Percentiles rank a stretch among this genome's conserved stretches.
These are phyloP conservation scores for Urophycis tenuis DNA, from an alignment of 2,797 vertebrate species.

Conservation along the genomic window DNA sequence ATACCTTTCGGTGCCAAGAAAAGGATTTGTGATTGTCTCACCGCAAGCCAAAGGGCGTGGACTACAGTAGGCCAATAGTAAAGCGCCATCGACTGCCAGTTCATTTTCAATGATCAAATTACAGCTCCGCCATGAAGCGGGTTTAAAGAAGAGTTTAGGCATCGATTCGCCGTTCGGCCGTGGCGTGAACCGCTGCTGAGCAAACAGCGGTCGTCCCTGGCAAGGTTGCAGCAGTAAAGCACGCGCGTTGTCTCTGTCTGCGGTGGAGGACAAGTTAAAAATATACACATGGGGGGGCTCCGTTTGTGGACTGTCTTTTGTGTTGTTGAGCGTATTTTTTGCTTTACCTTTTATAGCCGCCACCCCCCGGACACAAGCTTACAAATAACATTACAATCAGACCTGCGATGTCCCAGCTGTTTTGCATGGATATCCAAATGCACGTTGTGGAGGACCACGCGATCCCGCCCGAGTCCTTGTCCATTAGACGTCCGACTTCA, in stretches of 20 bases:
- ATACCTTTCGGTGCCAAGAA: not conserved
- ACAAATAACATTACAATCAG: not conserved
- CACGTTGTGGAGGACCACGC: not conserved
- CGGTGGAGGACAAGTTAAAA: not conserved
- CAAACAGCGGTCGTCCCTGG: not conserved
- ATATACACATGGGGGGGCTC: not conserved
- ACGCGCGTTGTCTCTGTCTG: not conserved
- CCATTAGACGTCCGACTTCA: not conserved
- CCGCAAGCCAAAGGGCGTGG: not conserved
- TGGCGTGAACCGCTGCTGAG: not conserved
- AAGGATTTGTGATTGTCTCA: not conserved
- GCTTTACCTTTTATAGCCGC: not conserved
- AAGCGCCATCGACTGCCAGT: not conserved
- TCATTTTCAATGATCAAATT: not conserved
- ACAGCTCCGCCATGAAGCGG: not conserved
- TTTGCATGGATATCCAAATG: not conserved
- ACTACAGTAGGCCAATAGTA: not conserved
- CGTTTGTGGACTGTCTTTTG: not conserved
- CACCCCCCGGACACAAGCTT: not conserved
- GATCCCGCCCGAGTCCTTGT: not conserved
- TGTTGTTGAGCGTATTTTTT: not conserved
- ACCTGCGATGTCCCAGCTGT: not conserved
- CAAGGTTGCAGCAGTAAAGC: not conserved
- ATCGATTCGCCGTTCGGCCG: not conserved
- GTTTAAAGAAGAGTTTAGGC: not conserved